Evolutionary conservation across 92 coral and sea anemone species (phyloP).

Genomic region (Epizoanthus illoricatus): DNA sequence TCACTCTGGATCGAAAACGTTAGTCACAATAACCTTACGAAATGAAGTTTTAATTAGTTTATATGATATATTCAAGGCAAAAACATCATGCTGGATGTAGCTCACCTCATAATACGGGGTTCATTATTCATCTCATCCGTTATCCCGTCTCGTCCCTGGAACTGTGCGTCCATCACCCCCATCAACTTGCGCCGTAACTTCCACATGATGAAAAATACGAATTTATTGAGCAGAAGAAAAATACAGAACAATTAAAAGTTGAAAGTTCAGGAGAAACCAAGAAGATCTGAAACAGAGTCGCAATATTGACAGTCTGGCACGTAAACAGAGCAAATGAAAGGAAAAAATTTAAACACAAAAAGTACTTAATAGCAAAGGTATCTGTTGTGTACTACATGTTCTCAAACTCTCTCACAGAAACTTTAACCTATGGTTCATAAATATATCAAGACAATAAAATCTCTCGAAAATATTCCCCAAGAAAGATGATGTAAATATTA

Average conservation of each 20-base stretch:
- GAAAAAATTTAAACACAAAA: no score
- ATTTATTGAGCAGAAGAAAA: slow-evolving; percentile 1
- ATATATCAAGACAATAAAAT: neutral
- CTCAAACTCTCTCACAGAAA: no score
- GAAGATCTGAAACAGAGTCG: neutral
- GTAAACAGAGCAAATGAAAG: no score
- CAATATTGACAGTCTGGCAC: neutral
- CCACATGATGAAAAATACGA: slow-evolving; percentile 26
- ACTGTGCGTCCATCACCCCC: slow-evolving; percentile 80
- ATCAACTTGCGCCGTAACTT: slow-evolving; percentile 83
- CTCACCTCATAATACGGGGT: slow-evolving; percentile 3
- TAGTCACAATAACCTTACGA: no score
- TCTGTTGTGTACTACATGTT: no score
- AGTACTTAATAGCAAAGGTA: no score
- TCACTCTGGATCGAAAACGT: no score
- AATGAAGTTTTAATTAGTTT: no score
- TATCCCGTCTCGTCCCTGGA: slow-evolving; percentile 86
- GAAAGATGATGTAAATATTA: neutral
- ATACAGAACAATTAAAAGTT: no score
- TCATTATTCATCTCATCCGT: slow-evolving; percentile 65
- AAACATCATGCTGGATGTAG: no score
- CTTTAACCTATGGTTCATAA: neutral
- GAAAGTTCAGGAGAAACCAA: neutral
- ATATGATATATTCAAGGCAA: no score
- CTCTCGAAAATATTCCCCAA: neutral